A percentile compares a stretch with the other conserved stretches of the same genome.
These are phyloP conservation scores for Acipenser oxyrinchus DNA, from an alignment of 2,797 vertebrate species.

Conservation along the genomic window DNA sequence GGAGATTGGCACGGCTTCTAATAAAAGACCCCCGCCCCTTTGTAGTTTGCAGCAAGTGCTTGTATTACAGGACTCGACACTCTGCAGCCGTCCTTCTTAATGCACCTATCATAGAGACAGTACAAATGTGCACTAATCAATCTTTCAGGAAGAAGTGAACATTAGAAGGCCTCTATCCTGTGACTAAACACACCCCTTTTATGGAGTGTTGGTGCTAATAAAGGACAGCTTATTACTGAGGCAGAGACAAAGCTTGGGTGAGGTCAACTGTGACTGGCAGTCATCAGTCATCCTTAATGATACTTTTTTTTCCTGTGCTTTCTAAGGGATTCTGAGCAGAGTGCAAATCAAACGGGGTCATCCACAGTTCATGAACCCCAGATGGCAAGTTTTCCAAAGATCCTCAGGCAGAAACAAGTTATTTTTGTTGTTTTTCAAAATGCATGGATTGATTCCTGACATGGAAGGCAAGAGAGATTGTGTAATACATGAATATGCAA, in stretches of 20 bases:
- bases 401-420: constrained; percentile 17
- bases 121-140: constrained; percentile 71
- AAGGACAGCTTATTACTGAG: constrained; percentile 78
- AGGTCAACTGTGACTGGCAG: constrained; percentile 96
- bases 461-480: no score
- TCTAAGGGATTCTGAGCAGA: constrained; percentile 73
- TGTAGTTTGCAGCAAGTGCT: not conserved
- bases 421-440: not conserved
- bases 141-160: constrained; percentile 68
- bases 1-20: not conserved
- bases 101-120: constrained; percentile 59
- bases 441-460: no score
- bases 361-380: constrained; percentile 86
- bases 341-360: constrained; percentile 87
- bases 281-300: constrained; percentile 99
- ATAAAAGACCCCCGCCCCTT: not conserved
- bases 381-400: constrained; percentile 71
- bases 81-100: not conserved
- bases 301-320: constrained; percentile 69
- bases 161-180: constrained; percentile 73
- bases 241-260: constrained; percentile 78
- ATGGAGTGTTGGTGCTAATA: constrained; percentile 80
- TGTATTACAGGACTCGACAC: not conserved
- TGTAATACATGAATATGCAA: no score
- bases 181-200: constrained; percentile 81